Evolutionary conservation across 2,113 vertebrate species (phyloP).

Genomic region (Poeciliopsis turrubarensis): DNA sequence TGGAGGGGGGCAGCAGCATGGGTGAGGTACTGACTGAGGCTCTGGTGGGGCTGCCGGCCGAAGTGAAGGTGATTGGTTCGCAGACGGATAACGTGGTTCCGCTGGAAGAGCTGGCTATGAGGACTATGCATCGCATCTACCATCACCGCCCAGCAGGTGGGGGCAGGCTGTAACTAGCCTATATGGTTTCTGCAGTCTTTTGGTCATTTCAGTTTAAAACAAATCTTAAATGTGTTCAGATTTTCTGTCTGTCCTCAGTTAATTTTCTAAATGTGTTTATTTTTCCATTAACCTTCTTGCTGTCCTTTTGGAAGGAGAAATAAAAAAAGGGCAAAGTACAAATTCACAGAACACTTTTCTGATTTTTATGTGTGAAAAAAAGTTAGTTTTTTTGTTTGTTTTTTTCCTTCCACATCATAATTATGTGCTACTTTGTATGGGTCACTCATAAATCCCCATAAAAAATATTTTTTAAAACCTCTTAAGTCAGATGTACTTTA

Average conservation of each 20-base stretch:
- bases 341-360: too few relatives aligned
- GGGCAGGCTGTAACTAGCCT: neutral
- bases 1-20: conserved; percentile 80
- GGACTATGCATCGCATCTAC: conserved; percentile 83
- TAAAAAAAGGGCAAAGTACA: too few relatives aligned
- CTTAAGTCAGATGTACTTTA: too few relatives aligned
- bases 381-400: neutral
- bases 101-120: conserved; percentile 91
- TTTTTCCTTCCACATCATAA: neutral
- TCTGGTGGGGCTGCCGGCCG: conserved; percentile 86
- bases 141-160: conserved; percentile 81
- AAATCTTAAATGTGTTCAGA: too few relatives aligned
- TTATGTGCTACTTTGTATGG: too few relatives aligned
- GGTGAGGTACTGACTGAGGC: conserved; percentile 83
- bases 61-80: conserved; percentile 90
- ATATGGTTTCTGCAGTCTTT: too few relatives aligned
- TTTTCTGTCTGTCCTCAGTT: too few relatives aligned
- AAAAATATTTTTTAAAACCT: neutral
- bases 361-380: too few relatives aligned
- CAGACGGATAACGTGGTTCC: conserved; percentile 86
- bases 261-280: too few relatives aligned
- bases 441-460: neutral
- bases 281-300: too few relatives aligned
- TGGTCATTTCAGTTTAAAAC: too few relatives aligned
- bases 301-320: too few relatives aligned